Percentiles rank a stretch among this genome's conserved stretches.
Evolutionary conservation across 2,888 invertebrate genomes (phyloP).

Genomic region (Calliopum simillimum): DNA sequence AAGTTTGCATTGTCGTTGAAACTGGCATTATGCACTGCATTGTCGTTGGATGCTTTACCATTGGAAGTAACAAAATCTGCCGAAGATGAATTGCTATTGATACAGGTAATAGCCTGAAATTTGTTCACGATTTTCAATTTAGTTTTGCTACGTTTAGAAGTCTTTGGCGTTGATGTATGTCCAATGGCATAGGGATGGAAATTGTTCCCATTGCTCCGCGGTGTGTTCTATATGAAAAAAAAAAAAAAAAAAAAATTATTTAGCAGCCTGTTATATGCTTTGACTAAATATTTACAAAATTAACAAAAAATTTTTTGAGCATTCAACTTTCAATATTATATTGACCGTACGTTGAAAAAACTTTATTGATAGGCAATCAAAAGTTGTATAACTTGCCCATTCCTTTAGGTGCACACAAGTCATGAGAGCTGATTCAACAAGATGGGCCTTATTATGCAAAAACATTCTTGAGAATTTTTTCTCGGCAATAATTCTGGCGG

Average conservation of each 20-base stretch:
- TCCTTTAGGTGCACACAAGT: too few relatives aligned
- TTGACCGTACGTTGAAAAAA: too few relatives aligned
- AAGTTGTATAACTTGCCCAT: too few relatives aligned
- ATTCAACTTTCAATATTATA: too few relatives aligned
- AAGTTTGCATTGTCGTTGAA: constrained; percentile 63
- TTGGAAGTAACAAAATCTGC: constrained; percentile 49
- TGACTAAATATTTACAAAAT: neutral
- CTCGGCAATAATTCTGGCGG: too few relatives aligned
- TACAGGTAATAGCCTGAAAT: constrained; percentile 52
- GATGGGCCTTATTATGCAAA: too few relatives aligned
- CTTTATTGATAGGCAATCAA: too few relatives aligned
- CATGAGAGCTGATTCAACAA: too few relatives aligned
- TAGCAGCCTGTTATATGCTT: neutral
- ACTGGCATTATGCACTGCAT: constrained; percentile 54
- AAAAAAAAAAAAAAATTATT: neutral
- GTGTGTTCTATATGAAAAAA: constrained; percentile 37
- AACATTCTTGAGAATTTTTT: too few relatives aligned
- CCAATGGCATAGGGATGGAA: constrained; percentile 62
- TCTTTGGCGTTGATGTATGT: constrained; percentile 64
- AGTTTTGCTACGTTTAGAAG: constrained; percentile 52
- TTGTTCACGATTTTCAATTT: constrained; percentile 53
- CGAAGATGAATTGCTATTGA: constrained; percentile 62
- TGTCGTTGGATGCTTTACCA: constrained; percentile 47
- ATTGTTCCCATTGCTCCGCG: constrained; percentile 57
- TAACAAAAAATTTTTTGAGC: too few relatives aligned